Conservation (phyloP, 2,113 vertebrate species). For the Octodon degus region DNA sequence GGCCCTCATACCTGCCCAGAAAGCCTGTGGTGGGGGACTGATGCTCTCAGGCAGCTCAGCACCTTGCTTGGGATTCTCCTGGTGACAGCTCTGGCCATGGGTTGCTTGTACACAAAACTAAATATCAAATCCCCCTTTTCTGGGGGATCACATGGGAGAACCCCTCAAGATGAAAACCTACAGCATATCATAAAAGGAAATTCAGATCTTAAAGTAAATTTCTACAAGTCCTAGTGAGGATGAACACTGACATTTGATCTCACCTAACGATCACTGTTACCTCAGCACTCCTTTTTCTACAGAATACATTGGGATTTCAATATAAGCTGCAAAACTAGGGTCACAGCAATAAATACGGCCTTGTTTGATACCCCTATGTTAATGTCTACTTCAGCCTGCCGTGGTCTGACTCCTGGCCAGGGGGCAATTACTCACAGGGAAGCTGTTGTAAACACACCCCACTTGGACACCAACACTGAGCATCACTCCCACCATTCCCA, state of each 20-base stretch:
- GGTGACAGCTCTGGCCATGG: neutral
- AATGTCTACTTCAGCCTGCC: neutral
- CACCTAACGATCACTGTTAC: neutral
- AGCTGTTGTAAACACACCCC: neutral
- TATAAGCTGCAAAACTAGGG: neutral
- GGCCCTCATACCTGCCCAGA: neutral
- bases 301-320: neutral
- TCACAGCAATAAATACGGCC: neutral
- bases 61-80: neutral
- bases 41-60: neutral
- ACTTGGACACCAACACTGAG: neutral
- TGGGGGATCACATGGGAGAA: neutral
- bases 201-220: neutral
- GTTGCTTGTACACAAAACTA: neutral
- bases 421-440: neutral
- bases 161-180: neutral
- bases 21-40: neutral
- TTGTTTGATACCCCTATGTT: neutral
- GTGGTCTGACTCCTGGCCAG: neutral
- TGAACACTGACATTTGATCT: neutral
- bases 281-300: neutral
- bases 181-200: neutral
- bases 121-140: neutral
- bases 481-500: neutral
- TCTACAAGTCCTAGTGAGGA: neutral